Evolutionary conservation across 1,140 invertebrate genomes (phyloP).

Genomic region (Saccostrea echinata): DNA sequence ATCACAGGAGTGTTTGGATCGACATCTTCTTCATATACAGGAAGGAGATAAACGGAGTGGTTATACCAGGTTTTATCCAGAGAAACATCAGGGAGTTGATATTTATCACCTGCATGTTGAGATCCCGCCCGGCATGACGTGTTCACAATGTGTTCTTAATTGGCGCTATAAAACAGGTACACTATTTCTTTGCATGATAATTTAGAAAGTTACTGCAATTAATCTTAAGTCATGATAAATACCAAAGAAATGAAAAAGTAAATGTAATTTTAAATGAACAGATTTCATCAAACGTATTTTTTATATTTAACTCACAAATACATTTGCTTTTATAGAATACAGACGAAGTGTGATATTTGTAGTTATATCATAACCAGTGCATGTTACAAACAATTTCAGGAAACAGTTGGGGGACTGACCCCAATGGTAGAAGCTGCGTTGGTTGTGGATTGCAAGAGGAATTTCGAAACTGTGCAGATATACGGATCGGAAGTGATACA

Average conservation of each 20-base stretch:
- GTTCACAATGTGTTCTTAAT: slow-evolving; percentile 92
- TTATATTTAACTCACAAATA: too few species aligned
- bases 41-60: slow-evolving; percentile 46
- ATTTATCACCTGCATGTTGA: slow-evolving; percentile 61
- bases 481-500: slow-evolving; percentile 41
- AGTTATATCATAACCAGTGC: too few species aligned
- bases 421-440: slow-evolving; percentile 43
- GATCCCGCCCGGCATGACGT: slow-evolving; percentile 90
- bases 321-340: too few species aligned
- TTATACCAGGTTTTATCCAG: slow-evolving; percentile 55
- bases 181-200: too few species aligned
- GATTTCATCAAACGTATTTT: too few species aligned
- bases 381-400: slow-evolving; percentile 30
- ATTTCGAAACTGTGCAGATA: slow-evolving; percentile 59
- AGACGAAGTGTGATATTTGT: too few species aligned
- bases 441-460: slow-evolving; percentile 61
- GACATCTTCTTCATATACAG: slow-evolving; percentile 52
- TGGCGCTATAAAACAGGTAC: slow-evolving; percentile 94
- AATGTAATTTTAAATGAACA: too few species aligned
- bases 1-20: slow-evolving; percentile 59
- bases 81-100: slow-evolving; percentile 10
- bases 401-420: slow-evolving; percentile 61
- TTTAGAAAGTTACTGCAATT: too few species aligned
- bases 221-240: too few species aligned
- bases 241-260: too few species aligned